Evolutionary conservation across 2,888 invertebrate genomes (phyloP).

Genomic region (Troilus luridus): DNA sequence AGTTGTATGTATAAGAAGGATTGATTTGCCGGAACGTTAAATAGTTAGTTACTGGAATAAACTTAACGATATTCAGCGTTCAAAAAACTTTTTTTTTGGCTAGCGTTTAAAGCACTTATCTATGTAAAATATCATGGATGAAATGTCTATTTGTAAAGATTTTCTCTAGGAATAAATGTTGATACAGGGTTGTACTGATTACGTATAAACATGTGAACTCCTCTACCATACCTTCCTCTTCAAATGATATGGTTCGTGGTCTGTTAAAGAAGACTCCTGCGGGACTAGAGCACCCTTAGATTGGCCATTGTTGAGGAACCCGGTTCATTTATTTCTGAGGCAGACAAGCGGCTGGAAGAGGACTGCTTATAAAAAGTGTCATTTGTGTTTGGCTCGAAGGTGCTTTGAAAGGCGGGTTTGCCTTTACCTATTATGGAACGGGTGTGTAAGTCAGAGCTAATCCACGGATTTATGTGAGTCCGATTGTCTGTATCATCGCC

Average conservation of each 20-base stretch:
- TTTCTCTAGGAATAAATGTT: too few species aligned
- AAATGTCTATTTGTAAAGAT: too few species aligned
- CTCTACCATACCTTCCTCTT: neutral
- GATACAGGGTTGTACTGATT: too few species aligned
- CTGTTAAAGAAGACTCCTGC: neutral
- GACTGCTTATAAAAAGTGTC: constrained; percentile 30
- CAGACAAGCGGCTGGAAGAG: neutral
- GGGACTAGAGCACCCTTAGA: constrained; percentile 33
- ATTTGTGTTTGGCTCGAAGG: constrained; percentile 3
- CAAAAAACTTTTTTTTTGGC: too few species aligned
- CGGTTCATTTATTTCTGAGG: neutral
- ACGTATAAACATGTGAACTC: neutral
- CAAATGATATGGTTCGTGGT: too few species aligned
- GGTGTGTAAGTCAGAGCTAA: constrained; percentile 45
- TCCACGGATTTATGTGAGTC: constrained; percentile 52
- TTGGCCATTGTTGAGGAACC: neutral
- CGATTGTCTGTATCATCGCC: constrained; percentile 29
- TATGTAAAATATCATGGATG: too few species aligned
- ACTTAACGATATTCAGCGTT: too few species aligned
- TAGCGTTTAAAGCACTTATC: too few species aligned
- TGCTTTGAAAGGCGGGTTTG: neutral
- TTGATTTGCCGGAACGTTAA: too few species aligned
- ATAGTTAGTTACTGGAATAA: too few species aligned
- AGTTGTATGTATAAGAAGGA: too few species aligned
- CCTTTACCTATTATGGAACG: neutral